Evolutionary conservation across 2,888 invertebrate species (phyloP), one percentile per base, ranked within the genome.

Genomic region (Panzeria rudis): DNA sequence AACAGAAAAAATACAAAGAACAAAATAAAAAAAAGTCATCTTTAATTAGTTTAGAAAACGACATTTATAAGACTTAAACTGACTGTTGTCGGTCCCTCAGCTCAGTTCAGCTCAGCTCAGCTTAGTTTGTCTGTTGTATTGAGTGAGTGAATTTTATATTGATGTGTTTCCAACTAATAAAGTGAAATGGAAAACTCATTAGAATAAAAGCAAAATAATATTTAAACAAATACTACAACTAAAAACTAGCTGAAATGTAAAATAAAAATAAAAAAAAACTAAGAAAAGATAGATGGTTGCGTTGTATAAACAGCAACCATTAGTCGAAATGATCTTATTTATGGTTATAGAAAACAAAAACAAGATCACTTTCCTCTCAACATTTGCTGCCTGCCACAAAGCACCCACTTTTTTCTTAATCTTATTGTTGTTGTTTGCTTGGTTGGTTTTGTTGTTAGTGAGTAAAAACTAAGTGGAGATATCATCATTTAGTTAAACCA

Each of bases 181-280:
- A 85, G 85, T 85, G 85, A 85, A 85, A 85, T 85, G 82, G 85
- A 85, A 85, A 85, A 85, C 82, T 85, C 82, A 85, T 85, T 85
- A 82, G 82, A 85, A 85, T 82, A 76, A 54, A 61, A 81, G 20
- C 44, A 29, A 54, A 66, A 35, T 20, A 56, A 77, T 20, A 38
- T 6, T n/a, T 41, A 56, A 17, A 77, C n/a, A n/a, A n/a, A n/a
- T n/a, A n/a, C n/a, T n/a, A n/a, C n/a, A n/a, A n/a, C n/a, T 50
- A 59, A 35, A 59, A 20, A 23, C 56, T 72, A 25, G 17, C 9
- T 23, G 13, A 41, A 23, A 41, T 38, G 38, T 13, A 47, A 64
- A 23, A 13, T 8, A 32, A 72, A 32, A 44, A 29, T 9, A n/a
- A 54, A 54, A 56, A 79, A 25, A 6, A 13, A 25, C 20, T 2